These are phyloP conservation scores for Gryllus longicercus DNA, from an alignment of 2,888 invertebrate genomes.

Conservation along the genomic window DNA sequence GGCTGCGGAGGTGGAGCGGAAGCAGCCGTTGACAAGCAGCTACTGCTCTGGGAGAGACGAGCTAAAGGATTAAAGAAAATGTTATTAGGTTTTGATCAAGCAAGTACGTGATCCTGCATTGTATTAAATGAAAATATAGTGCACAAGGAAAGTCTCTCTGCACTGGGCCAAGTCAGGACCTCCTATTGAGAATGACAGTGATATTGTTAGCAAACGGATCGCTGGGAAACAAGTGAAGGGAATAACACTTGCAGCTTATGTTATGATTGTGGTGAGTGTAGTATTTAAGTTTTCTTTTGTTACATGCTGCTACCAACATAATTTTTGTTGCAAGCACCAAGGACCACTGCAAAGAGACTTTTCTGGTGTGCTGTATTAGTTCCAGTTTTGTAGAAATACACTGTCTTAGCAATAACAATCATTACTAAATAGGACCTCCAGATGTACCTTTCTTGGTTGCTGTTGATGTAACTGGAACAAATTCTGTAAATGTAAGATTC, in stretches of 20 bases:
- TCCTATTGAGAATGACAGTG: not conserved
- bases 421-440: conserved; percentile 58
- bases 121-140: not conserved
- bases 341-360: too few relatives aligned
- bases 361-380: too few relatives aligned
- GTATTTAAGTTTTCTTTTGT: too few relatives aligned
- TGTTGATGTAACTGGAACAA: conserved; percentile 63
- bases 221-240: too few relatives aligned
- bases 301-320: too few relatives aligned
- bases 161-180: not conserved
- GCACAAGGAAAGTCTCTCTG: not conserved
- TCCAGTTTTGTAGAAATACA: not conserved
- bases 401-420: not conserved
- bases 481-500: conserved; percentile 64
- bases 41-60: conserved; percentile 83
- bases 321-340: too few relatives aligned
- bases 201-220: not conserved
- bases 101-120: conserved; percentile 50
- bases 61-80: conserved; percentile 74
- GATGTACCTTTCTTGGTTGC: conserved; percentile 76
- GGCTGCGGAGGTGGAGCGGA: conserved; percentile 68
- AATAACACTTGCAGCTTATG: too few relatives aligned
- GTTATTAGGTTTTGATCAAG: conserved; percentile 83
- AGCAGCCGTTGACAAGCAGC: conserved; percentile 75
- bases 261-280: too few relatives aligned